Evolutionary conservation across 2,888 invertebrate species (phyloP), one percentile per base, ranked within the genome.

Genomic region (Agrotis segetum): DNA sequence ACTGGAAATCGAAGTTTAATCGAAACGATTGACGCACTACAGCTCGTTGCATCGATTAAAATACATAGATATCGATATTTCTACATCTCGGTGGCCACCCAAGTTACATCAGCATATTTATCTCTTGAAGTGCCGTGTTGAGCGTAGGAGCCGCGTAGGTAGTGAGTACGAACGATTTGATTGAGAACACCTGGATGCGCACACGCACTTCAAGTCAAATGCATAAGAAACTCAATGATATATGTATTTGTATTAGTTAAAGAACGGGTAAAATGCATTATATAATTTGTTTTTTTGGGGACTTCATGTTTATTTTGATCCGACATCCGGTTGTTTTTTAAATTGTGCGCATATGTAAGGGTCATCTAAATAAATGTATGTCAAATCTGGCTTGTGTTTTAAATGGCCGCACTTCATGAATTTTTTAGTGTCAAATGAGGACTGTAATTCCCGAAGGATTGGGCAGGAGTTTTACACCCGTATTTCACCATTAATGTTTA

Each of bases 161-260:
- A 71, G 67, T 56, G 47, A 71, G 67, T 56, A 50, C 49, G 49
- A 67, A 63, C 29, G 60, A 52, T 72, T 71, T 71, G 58, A 68
- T 82, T 71, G 60, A 76, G 80, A 71, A 89, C 93, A 94, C 91
- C 92, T 94, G 93, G 93, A 86, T 85, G 82, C 72, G 82, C 88
- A 93, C 85, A 82, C 72, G 81, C 88, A 93, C 91, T 93, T 88
- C 92, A 93, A 94, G 91, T 92, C 91, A 93, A 94, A 94, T 92
- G 76, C 76, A 68, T 75, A 56, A 69, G 72, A 71, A 77, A 87
- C 88, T 85, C 83, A 85, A 82, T 84, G 81, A 44, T 77, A 56
- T 67, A 80, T 87, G 89, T 89, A 90, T 89, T 89, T 88, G 88
- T 91, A 91, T 89, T 70, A 74, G 84, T 87, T 87, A 87, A 87